These are phyloP conservation scores for Steinernema feltiae DNA, from an alignment of 1,140 invertebrate species.

Conservation along the genomic window DNA sequence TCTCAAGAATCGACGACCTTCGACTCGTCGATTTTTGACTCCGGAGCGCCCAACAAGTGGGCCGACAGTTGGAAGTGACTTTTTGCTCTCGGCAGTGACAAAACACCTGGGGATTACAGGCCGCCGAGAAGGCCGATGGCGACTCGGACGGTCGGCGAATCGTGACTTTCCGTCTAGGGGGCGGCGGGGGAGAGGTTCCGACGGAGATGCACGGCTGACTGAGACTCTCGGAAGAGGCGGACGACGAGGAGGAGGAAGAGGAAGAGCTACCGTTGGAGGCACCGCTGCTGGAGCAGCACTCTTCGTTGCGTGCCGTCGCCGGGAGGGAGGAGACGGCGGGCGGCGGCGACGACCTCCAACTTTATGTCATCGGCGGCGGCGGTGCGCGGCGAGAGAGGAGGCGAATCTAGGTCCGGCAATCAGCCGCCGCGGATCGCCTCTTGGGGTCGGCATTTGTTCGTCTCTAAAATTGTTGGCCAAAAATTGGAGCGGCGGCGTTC, in stretches of 20 bases:
- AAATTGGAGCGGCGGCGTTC: neutral
- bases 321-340: no score
- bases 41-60: neutral
- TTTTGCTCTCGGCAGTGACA: neutral
- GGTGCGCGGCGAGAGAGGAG: constrained; percentile 6
- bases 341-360: neutral
- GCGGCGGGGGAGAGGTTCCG: neutral
- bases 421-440: neutral
- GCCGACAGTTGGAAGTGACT: neutral
- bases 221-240: no score
- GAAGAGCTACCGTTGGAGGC: constrained; percentile 2
- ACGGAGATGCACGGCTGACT: no score
- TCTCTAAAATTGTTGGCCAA: neutral
- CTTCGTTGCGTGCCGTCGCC: no score
- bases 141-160: neutral
- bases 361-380: neutral
- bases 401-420: neutral
- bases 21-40: neutral
- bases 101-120: neutral
- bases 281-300: neutral
- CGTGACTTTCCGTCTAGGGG: neutral
- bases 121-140: neutral
- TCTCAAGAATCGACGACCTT: neutral
- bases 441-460: constrained; percentile 6
- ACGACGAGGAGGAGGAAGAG: no score